Base-by-base conservation (phyloP, 2,888 invertebrate species). In the Halictus ligatus region DNA sequence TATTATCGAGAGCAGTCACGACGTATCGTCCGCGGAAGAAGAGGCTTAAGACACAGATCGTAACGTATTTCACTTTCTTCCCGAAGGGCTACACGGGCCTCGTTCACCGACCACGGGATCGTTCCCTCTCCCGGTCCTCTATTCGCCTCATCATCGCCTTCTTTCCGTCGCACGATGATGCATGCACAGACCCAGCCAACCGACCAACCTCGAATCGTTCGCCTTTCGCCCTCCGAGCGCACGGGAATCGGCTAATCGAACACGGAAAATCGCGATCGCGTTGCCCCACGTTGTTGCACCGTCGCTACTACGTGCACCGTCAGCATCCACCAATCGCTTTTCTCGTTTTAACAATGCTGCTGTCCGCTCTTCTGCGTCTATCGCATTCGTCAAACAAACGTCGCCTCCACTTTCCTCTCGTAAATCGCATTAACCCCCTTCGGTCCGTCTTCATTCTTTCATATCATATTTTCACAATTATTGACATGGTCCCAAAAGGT, bases 21-120 rank as follows among this genome's bases (percentile, higher is more conserved):
- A 93, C 92, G 91, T 92, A 93, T 92, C 92, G 91, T 92, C 92
- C 89, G 83, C 86, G 89, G 92, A 92, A 92, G 92, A 64, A 89
- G 90, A 75, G 84, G 75, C 81, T 85, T 78, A 86, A 88, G 91
- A 91, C 88, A 91, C 88, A 83, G 91, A 93, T 92, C 92, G 92
- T 91, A 92, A 92, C 92, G 92, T 93, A 92, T 92, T 93, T 94
- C 93, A 93, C 94, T 93, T 94, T 93, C 94, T 91, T 92, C 93
- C 92, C 91, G 88, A 90, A 92, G 92, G 93, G 90, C 86, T 78
- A 76, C 75, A 81, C 80, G 75, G 75, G 69, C 69, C 67, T 77
- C 73, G 77, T 50, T 25, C 78, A 50, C 13, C 46, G 69, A 67
- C 29, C 40, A 35, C 60, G 18, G 46, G n/a, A n/a, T n/a, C 2